Base-by-base conservation (phyloP, 2,888 invertebrate species). In the Cheilosia variabilis region DNA sequence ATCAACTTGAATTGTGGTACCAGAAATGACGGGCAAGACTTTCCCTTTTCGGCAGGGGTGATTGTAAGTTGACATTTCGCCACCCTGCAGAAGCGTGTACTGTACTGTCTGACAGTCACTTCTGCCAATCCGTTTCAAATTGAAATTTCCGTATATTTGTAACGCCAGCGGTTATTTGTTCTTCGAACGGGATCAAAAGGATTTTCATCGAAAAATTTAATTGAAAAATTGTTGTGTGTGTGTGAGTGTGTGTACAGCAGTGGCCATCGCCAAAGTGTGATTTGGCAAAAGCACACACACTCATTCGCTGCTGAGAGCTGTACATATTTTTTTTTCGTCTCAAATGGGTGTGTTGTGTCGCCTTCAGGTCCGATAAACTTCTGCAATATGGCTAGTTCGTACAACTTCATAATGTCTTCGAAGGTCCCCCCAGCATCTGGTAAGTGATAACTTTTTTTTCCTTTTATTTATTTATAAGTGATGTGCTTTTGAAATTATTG, bases 121-220 rank as follows among this genome's bases (percentile, higher is more conserved):
- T 72, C 34, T 73, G 57, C 43, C 66, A 78, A 78, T 78, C 62
- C 78, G 73, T 83, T 73, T 68, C 63, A 73, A 78, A 83, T 69
- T 63, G 68, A 77, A 73, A 55, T 34, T 55, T 19, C 47, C 66
- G 72, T 82, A 72, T 72, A 77, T 72, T 83, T 83, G 62, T 83
- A 62, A 72, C 72, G 77, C 83, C 83, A 68, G 62, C 78, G 73
- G 83, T 78, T 83, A 83, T 83, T 83, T 83, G 83, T 83, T 73
- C 83, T 83, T 63, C 68, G 57, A 78, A 83, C 83, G 78, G 83
- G 83, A 83, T 83, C 83, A 83, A 83, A 83, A 78, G 83, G 83
- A 83, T 83, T 83, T 83, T 78, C 78, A 78, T 78, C 83, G 78
- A 83, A 83, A 69, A 83, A 73, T 73, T 83, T 83, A 83, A 83